Evolutionary conservation across 92 coral and sea anemone species (phyloP), one percentile per base, ranked within the genome.

Genomic region (Actinernus sp.): DNA sequence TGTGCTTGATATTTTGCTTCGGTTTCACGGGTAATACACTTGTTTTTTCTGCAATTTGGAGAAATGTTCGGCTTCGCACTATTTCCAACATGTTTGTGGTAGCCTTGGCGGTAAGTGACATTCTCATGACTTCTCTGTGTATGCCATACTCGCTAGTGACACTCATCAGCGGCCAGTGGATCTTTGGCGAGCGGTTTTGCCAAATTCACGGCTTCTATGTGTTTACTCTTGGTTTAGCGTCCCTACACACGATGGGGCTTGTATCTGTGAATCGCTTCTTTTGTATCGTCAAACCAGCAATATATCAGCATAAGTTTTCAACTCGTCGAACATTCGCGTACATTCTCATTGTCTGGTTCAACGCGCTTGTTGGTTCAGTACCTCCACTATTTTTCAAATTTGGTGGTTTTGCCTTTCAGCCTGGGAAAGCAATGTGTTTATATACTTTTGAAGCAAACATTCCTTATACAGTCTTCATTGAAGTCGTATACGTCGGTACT

Each of bases 361-460:
- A 64, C 6, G 71, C 80, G n/a, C 45, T 76, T 1, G 40, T 62
- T 29, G 85, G 74, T 23, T 62, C 90, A 0, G 21, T 77, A 13
- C 90, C 85, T 5, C 90, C 90, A 1, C 72, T 69, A 11, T 76
- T 84, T 45, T 66, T 69, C 49, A 34, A 24, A 8, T 33, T 41
- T 2, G 74, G 57, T 3, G 73, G 71, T 50, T 83, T 59, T 63
- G 43, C 58, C 11, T 83, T 83, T 34, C 89, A 83, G 34, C 89
- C 89, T 13, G 89, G 89, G 16, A 83, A 76, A 76, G 89, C 89
- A 27, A 61, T 83, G 74, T 83, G 89, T 26, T 61, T 83, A 10
- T 67, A 76, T 11, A 53, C 61, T 13, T 83, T 83, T 45, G 79
- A 83, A 28, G 66, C 54, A 18, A 76, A 73, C 26, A 83, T 76